These are phyloP conservation scores for Bergia sp. DNA, from an alignment of 92 coral and sea anemone genomes.

Conservation along the genomic window DNA sequence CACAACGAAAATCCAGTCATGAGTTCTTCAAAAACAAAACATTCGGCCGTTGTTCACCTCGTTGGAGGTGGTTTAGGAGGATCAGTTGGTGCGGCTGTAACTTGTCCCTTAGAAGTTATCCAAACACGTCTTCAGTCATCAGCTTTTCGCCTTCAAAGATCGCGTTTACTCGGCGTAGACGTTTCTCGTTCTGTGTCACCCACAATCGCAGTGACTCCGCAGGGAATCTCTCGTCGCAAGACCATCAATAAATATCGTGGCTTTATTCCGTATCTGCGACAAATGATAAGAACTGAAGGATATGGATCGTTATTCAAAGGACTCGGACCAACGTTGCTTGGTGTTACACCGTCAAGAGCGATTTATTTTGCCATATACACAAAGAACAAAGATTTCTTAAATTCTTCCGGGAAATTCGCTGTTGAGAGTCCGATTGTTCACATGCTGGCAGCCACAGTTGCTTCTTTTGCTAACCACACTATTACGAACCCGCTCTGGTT, in stretches of 20 bases:
- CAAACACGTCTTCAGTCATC: conserved; percentile 97
- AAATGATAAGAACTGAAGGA: conserved; percentile 85
- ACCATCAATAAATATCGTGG: conserved; percentile 69
- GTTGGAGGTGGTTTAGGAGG: conserved; percentile 94
- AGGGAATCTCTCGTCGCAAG: conserved; percentile 10
- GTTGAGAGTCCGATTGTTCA: conserved; percentile 72
- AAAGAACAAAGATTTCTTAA: conserved; percentile 72
- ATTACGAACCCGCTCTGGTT: conserved; percentile 96
- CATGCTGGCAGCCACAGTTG: conserved; percentile 87
- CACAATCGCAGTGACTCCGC: conserved; percentile 35
- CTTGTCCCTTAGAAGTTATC: conserved; percentile 93
- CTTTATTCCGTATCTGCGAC: conserved; percentile 76
- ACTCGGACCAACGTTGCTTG: conserved; percentile 82
- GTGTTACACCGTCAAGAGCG: conserved; percentile 91
- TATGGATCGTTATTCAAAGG: conserved; percentile 84
- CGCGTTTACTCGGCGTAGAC: conserved; percentile 50
- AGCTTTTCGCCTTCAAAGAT: conserved; percentile 77
- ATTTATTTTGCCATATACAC: conserved; percentile 90
- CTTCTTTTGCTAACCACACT: conserved; percentile 85
- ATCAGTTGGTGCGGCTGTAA: conserved; percentile 79
- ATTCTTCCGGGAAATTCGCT: conserved; percentile 67
- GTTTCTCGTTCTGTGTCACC: conserved; percentile 53
- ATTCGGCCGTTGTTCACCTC: conserved; percentile 40
- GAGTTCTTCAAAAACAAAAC: conserved; percentile 17
- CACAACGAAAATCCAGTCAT: neutral